Evolutionary conservation across 1,140 invertebrate species (phyloP).

Genomic region (Drosophila mayri): DNA sequence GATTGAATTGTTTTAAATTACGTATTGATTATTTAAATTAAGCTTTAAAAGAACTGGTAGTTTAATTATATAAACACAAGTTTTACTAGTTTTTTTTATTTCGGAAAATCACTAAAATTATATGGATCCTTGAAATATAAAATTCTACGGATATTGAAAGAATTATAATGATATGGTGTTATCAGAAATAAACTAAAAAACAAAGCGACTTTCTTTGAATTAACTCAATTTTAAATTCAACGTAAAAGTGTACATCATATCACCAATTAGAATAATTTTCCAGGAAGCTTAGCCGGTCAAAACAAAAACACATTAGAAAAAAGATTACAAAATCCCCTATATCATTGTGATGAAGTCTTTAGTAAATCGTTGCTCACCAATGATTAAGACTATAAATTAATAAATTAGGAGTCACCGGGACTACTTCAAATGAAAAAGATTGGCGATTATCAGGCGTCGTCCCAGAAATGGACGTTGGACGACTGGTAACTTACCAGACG

Average conservation of each 20-base stretch:
- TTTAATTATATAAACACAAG: too few species aligned
- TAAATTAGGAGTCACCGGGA: constrained; percentile 6
- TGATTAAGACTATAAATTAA: constrained; percentile 2
- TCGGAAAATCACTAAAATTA: too few species aligned
- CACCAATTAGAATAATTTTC: constrained; percentile 5
- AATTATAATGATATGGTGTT: too few species aligned
- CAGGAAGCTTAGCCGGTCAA: neutral
- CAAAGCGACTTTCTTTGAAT: neutral
- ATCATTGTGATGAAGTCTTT: constrained; percentile 1
- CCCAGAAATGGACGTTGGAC: constrained; percentile 9
- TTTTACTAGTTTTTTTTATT: too few species aligned
- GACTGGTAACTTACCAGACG: constrained; percentile 13
- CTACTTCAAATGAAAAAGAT: constrained; percentile 2
- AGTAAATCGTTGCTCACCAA: neutral
- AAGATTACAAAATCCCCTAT: neutral
- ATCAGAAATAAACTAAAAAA: too few species aligned
- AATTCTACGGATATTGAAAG: too few species aligned
- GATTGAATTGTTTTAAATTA: too few species aligned
- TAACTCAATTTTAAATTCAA: neutral
- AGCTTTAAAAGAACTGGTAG: too few species aligned
- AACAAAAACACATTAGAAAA: neutral
- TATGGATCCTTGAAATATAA: too few species aligned
- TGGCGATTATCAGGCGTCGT: constrained; percentile 1
- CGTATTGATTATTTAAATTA: too few species aligned
- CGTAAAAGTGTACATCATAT: neutral